phyloP scores from a whole-genome alignment of 2,888 invertebrate genomes.

The Dinocampus coccinellae region DNA sequence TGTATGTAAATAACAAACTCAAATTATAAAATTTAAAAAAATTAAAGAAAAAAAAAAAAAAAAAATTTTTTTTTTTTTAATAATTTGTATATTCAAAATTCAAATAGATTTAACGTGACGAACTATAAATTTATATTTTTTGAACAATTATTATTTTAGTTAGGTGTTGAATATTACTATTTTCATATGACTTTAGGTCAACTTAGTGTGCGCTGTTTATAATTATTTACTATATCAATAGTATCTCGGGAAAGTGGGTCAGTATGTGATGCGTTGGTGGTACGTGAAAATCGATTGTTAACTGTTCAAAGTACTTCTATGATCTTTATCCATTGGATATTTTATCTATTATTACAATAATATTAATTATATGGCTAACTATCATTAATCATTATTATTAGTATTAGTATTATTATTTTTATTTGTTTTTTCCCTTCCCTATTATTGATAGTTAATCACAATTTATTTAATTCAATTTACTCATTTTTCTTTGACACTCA shows the following conservation, averaged over 20 bases:
- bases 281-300: constrained; percentile 29
- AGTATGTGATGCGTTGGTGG: constrained; percentile 18
- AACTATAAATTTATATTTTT: background rate
- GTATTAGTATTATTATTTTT: too few relatives aligned
- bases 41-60: background rate
- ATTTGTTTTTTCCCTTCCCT: too few relatives aligned
- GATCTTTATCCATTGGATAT: constrained; percentile 24
- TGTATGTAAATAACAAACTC: background rate
- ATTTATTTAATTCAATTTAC: too few relatives aligned
- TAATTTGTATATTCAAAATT: background rate
- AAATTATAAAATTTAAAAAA: too few relatives aligned
- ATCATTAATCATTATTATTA: too few relatives aligned
- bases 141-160: background rate
- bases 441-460: too few relatives aligned
- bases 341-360: constrained; percentile 11
- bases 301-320: constrained; percentile 4
- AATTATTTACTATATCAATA: constrained; percentile 13
- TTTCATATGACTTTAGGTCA: background rate
- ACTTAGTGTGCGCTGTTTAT: background rate
- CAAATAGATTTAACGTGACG: background rate
- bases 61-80: background rate
- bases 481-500: too few relatives aligned
- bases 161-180: background rate
- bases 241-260: constrained; percentile 31
- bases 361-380: too few relatives aligned